Percentiles rank a stretch among this genome's conserved stretches.
Evolutionary conservation across 2,113 vertebrate genomes (phyloP).

Genomic region (Ellobius talpinus): DNA sequence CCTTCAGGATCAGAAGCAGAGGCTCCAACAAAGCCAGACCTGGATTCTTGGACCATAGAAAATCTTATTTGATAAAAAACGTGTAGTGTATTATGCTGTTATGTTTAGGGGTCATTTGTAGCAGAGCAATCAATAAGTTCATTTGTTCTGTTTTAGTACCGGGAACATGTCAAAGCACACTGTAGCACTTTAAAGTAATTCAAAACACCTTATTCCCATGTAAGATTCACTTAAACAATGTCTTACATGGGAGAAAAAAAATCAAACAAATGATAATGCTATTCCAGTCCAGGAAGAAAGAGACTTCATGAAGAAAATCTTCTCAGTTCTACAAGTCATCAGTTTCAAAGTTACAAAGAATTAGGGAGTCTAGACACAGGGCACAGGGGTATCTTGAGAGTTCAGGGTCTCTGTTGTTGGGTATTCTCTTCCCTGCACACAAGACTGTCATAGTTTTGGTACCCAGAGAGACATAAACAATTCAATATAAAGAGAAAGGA

Average conservation of each 20-base stretch:
- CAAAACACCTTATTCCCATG: slow-evolving; percentile 7
- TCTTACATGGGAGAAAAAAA: not conserved
- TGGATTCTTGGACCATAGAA: not conserved
- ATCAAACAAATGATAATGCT: not conserved
- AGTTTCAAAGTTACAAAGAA: slow-evolving; percentile 29
- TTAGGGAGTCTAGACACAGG: not conserved
- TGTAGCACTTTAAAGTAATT: not conserved
- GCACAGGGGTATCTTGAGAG: slow-evolving; percentile 27
- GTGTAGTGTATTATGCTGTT: no score
- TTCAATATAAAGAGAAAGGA: slow-evolving; percentile 81
- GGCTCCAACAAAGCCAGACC: no score
- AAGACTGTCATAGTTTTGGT: slow-evolving; percentile 73
- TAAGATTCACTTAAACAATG: not conserved
- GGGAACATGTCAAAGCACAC: not conserved
- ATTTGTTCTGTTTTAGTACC: not conserved
- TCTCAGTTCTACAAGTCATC: not conserved
- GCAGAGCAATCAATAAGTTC: not conserved
- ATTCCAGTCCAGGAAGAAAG: not conserved
- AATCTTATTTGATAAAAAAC: not conserved
- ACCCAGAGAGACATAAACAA: slow-evolving; percentile 61
- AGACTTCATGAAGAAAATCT: not conserved
- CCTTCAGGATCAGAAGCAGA: not conserved
- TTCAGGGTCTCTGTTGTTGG: slow-evolving; percentile 52
- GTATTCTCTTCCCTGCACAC: slow-evolving; percentile 61
- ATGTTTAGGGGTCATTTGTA: not conserved